phyloP scores from a whole-genome alignment of 2,888 invertebrate genomes.

The Hetaerina titia region DNA sequence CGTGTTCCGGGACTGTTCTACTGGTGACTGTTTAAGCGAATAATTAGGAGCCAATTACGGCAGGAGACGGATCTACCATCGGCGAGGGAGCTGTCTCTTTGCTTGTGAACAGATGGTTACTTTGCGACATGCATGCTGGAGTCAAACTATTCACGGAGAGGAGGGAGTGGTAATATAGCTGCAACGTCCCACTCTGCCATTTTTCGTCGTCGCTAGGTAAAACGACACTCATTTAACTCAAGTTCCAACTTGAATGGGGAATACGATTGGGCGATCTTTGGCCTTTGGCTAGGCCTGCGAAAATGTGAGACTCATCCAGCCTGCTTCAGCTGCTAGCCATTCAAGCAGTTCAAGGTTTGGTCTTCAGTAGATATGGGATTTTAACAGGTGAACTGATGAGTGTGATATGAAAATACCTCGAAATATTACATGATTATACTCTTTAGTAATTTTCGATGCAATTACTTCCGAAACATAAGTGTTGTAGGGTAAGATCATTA shows the following conservation, averaged over 20 bases:
- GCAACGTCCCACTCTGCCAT: background rate
- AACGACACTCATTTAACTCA: background rate
- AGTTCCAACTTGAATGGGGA: background rate
- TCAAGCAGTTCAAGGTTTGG: too few species aligned
- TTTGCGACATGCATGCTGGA: background rate
- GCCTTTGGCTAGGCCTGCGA: background rate
- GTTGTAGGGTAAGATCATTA: too few species aligned
- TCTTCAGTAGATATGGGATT: too few species aligned
- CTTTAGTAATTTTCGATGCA: too few species aligned
- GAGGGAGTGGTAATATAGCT: background rate
- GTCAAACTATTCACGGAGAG: background rate
- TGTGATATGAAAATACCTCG: too few species aligned
- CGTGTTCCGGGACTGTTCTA: too few species aligned
- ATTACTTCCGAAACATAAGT: too few species aligned
- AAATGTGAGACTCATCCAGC: too few species aligned
- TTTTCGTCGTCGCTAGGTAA: background rate
- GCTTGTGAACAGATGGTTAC: background rate
- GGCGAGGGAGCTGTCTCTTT: background rate
- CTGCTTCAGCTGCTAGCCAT: too few species aligned
- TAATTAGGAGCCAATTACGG: background rate
- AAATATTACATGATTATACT: too few species aligned
- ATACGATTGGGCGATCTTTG: background rate
- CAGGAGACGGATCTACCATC: background rate
- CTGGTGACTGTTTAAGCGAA: background rate
- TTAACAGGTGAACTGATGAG: too few species aligned